phyloP scores from a whole-genome alignment of 2,113 vertebrate genomes.

The Oplegnathus fasciatus region DNA sequence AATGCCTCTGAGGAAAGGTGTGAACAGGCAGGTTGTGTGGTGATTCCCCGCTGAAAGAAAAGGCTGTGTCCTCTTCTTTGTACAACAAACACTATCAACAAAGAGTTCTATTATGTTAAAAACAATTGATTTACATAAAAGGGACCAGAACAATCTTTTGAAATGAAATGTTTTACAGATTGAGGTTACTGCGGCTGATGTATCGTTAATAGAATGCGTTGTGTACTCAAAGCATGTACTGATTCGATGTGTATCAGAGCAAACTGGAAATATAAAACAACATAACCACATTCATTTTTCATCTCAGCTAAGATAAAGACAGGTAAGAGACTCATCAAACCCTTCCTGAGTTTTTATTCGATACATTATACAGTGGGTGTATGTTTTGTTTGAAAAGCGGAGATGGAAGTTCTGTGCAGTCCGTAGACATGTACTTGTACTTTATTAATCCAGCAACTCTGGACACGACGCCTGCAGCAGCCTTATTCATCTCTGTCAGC shows the following conservation, averaged over 20 bases:
- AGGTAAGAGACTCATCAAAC: background rate
- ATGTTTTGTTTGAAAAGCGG: conserved; percentile 30
- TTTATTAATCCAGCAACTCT: conserved; percentile 69
- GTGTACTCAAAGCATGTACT: background rate
- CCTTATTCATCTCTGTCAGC: conserved; percentile 74
- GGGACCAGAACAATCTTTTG: background rate
- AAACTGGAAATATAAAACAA: conserved; percentile 17
- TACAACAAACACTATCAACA: conserved; percentile 19
- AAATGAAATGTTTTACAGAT: conserved; percentile 10
- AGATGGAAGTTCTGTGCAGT: conserved; percentile 13
- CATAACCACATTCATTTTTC: background rate
- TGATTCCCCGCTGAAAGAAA: conserved; percentile 2
- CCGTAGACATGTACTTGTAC: conserved; percentile 35
- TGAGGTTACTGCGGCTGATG: background rate
- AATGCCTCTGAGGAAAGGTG: conserved; percentile 55
- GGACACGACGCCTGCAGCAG: conserved; percentile 50
- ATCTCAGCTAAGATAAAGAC: background rate
- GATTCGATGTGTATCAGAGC: conserved; percentile 1
- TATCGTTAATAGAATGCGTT: background rate
- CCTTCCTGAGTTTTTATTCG: background rate
- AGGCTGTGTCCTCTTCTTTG: conserved; percentile 16
- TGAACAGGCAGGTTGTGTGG: conserved; percentile 54
- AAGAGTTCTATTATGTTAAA: conserved; percentile 7
- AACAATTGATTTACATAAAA: conserved; percentile 29
- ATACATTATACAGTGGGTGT: conserved; percentile 1